Evolutionary conservation across 2,113 vertebrate genomes (phyloP).

Genomic region (Passer montanus): DNA sequence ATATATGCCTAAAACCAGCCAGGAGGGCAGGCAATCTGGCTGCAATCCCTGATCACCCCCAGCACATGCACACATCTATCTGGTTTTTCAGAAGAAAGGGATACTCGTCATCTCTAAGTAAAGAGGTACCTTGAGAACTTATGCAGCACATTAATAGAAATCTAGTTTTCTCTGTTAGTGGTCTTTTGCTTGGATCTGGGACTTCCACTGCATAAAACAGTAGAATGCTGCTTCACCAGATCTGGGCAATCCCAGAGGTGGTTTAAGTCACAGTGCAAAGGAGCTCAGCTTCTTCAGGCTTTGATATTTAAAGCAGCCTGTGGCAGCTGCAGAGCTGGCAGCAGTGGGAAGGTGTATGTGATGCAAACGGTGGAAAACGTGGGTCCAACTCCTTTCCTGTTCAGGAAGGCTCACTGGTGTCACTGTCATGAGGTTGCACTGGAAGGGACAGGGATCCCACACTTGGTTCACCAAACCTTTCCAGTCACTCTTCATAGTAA

Average conservation of each 20-base stretch:
- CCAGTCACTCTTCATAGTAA: background rate
- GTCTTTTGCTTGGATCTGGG: background rate
- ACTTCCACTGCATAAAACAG: background rate
- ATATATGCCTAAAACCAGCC: background rate
- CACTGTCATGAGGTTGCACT: background rate
- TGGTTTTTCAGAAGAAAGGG: background rate
- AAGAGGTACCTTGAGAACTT: background rate
- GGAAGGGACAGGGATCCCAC: background rate
- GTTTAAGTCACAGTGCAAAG: slow-evolving; percentile 10
- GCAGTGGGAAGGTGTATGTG: background rate
- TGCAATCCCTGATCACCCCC: background rate
- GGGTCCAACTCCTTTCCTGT: background rate
- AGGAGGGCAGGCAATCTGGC: background rate
- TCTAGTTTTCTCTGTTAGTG: background rate
- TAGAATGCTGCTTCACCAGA: background rate
- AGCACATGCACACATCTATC: background rate
- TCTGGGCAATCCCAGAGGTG: background rate
- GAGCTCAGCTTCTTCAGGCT: slow-evolving; percentile 39
- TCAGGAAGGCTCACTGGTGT: background rate
- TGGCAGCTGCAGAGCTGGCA: slow-evolving; percentile 46
- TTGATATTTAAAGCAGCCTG: slow-evolving; percentile 38
- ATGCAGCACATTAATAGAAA: background rate
- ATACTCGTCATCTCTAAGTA: background rate
- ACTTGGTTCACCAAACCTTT: background rate
- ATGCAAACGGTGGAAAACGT: background rate